phyloP scores from a whole-genome alignment of 2,797 vertebrate genomes.

The Propithecus perrieri region DNA sequence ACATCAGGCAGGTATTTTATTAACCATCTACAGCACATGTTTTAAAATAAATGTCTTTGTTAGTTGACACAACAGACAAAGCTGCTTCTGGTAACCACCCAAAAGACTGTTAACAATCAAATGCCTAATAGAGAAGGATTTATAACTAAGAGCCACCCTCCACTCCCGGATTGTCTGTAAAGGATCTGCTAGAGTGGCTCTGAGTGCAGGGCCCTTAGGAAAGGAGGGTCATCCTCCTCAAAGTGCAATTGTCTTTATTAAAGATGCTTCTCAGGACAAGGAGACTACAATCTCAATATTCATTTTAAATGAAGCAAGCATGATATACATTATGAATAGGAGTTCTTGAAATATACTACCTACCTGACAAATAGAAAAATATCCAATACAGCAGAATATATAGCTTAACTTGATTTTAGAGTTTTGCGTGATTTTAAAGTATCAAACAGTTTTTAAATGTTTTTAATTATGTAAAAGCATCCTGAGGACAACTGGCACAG shows the following conservation, averaged over 20 bases:
- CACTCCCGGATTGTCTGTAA: background rate
- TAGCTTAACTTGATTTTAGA: background rate
- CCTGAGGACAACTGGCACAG: background rate
- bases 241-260: background rate
- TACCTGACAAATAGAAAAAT: background rate
- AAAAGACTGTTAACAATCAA: background rate
- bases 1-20: background rate
- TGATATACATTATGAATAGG: background rate
- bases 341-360: background rate
- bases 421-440: constrained; percentile 10
- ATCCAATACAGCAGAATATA: background rate
- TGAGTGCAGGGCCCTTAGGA: background rate
- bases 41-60: constrained; percentile 28
- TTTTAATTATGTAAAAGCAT: background rate
- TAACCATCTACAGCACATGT: background rate
- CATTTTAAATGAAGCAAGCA: constrained; percentile 16
- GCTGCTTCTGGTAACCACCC: background rate
- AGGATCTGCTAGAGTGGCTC: background rate
- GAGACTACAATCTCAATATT: background rate
- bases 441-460: background rate
- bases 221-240: background rate
- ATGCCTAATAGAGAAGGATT: background rate
- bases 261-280: background rate
- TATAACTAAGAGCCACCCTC: background rate
- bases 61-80: constrained; percentile 6